Evolutionary conservation across 2,797 vertebrate genomes (phyloP).

Genomic region (Halcyon badia): DNA sequence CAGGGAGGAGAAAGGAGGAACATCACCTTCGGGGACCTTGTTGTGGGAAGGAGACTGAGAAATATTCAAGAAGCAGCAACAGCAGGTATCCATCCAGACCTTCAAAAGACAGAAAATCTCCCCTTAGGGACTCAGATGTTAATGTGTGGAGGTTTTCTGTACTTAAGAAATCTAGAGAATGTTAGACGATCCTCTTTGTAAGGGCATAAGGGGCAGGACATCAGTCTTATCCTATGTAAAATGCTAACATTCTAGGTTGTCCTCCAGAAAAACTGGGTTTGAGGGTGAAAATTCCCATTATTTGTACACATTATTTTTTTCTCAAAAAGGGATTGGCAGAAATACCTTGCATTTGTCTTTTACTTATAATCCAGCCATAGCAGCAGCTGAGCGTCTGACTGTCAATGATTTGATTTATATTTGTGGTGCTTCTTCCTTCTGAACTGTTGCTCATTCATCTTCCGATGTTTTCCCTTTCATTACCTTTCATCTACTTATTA

Average conservation of each 20-base stretch:
- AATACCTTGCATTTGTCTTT: background rate
- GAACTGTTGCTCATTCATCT: background rate
- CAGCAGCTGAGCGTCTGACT: background rate
- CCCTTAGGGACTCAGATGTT: background rate
- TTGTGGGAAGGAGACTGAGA: background rate
- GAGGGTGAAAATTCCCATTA: background rate
- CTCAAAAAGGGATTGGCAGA: background rate
- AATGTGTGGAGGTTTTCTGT: background rate
- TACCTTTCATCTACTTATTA: background rate
- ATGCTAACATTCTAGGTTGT: background rate
- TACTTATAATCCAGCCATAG: background rate
- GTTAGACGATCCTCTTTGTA: accelerated
- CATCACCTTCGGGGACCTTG: accelerated
- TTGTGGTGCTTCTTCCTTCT: background rate
- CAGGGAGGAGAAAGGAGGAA: background rate
- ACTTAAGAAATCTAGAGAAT: background rate
- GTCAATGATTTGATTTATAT: background rate
- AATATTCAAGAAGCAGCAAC: background rate
- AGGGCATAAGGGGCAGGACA: accelerated
- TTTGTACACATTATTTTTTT: background rate
- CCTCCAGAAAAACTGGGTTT: background rate
- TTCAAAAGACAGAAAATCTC: background rate
- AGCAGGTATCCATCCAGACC: background rate
- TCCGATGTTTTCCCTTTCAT: background rate
- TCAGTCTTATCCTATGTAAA: background rate